Evolutionary conservation across 2,113 vertebrate species (phyloP), one percentile per base, ranked within the genome.

Genomic region (Parus major): DNA sequence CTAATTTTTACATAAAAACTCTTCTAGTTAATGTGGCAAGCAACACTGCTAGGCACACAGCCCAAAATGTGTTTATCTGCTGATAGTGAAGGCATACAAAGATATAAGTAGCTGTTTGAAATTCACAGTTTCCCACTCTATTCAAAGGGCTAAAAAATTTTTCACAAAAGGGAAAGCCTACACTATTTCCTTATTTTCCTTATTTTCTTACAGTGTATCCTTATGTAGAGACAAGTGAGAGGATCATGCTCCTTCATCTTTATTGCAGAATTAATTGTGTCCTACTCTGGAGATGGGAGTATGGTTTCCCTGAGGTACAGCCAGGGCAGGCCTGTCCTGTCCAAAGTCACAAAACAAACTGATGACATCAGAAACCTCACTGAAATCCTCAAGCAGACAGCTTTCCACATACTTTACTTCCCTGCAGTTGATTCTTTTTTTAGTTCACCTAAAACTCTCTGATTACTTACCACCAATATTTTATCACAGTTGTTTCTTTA

Each of bases 241-340:
- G 2, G 6, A 56, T 19, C 7, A 2, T 24, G 41, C 1, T 61
- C 10, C 8, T 63, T 70, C 29, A 63, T 4, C 7, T 5, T 35
- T 22, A 7, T 1, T 59, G 56, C 27, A 60, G 57, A 75, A 42
- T 79, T 55, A 70, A 16, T 7, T 56, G 2, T 29, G 9, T 28
- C 6, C 4, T 47, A 1, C 29, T 55, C 42, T 60, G 27, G 15
- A 68, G 16, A 24, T 15, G 29, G 13, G 10, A 72, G 5, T 22
- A 18, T 0, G 0, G 3, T 49, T 83, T 44, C n/a, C 33, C 13
- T 36, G 15, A 20, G 4, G 2, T 10, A n/a, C 0, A 0, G 8
- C 3, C 8, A 7, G 5, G 6, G 0, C 23, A 24, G 35, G 4
- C 14, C 6, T 63, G n/a, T 50, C 7, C 17, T 31, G 28, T 46